Percentiles rank a stretch among this genome's conserved stretches.
These are phyloP conservation scores for Pseudolaguvia tuberculata DNA, from an alignment of 2,113 vertebrate species.

Conservation along the genomic window DNA sequence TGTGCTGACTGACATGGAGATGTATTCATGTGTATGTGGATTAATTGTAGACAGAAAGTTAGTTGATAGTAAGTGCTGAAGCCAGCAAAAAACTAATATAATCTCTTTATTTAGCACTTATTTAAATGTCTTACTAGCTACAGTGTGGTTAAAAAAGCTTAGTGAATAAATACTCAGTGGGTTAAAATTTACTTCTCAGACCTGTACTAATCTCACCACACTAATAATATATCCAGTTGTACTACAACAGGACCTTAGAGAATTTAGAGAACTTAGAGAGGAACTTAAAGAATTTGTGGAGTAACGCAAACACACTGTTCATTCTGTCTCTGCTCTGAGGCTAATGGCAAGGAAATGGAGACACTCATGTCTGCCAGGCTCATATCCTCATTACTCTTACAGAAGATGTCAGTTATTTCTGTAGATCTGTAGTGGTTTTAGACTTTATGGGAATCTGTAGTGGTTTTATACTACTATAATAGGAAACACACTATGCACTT, in stretches of 20 bases:
- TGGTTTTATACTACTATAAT: not conserved
- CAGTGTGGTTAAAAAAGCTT: not conserved
- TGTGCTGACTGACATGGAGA: not conserved
- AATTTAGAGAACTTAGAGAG: conserved; percentile 14
- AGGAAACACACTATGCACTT: not conserved
- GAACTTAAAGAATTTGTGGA: not conserved
- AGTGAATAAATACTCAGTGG: conserved; percentile 33
- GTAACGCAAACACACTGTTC: conserved; percentile 9
- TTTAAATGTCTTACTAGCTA: not conserved
- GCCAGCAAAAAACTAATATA: too few relatives aligned
- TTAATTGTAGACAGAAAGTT: not conserved
- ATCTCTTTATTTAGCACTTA: too few relatives aligned
- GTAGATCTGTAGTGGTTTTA: too few relatives aligned
- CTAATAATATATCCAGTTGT: conserved; percentile 24
- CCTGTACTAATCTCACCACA: conserved; percentile 32
- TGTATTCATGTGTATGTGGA: not conserved
- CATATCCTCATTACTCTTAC: conserved; percentile 24
- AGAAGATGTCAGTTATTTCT: conserved; percentile 19
- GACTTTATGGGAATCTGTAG: not conserved
- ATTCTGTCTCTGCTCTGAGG: conserved; percentile 1
- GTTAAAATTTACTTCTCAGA: conserved; percentile 31
- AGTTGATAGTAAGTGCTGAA: not conserved
- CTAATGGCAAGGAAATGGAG: conserved; percentile 30
- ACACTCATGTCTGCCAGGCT: conserved; percentile 8
- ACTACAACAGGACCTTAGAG: conserved; percentile 38